Conservation (phyloP, 2,888 invertebrate genomes). For the Tiliacea citrago region DNA sequence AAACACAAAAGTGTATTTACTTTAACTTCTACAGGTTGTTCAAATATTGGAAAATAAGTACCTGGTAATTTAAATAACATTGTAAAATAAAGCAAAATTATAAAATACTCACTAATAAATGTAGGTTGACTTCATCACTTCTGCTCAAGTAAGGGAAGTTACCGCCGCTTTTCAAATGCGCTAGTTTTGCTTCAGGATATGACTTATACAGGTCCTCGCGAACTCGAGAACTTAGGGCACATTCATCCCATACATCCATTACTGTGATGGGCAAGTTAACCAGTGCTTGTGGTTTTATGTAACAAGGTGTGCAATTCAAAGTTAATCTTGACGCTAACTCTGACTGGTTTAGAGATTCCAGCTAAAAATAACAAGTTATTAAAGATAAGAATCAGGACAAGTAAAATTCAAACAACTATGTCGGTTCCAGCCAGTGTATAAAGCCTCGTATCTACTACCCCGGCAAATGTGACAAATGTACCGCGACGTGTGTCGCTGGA, state of each 20-base stretch:
- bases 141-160: conserved; percentile 97
- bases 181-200: conserved; percentile 96
- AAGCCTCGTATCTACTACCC: neutral
- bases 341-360: conserved; percentile 95
- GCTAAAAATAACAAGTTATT: conserved; percentile 85
- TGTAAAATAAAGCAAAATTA: neutral
- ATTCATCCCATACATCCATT: conserved; percentile 97
- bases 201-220: conserved; percentile 96
- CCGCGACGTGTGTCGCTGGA: too few species aligned
- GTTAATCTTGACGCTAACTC: conserved; percentile 97
- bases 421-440: neutral
- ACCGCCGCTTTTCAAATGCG: conserved; percentile 96
- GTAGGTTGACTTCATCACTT: conserved; percentile 96
- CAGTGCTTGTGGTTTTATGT: conserved; percentile 94
- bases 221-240: conserved; percentile 94
- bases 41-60: conserved; percentile 15
- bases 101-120: conserved; percentile 93
- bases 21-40: conserved; percentile 1
- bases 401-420: neutral
- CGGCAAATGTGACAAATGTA: too few species aligned
- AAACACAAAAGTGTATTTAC: conserved; percentile 1
- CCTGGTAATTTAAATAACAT: neutral
- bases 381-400: neutral
- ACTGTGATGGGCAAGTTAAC: conserved; percentile 94
- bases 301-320: conserved; percentile 95